Evolutionary conservation across 64 coral and sea anemone species (phyloP), one percentile per base, ranked within the genome.

Genomic region (Montipora efflorescens): DNA sequence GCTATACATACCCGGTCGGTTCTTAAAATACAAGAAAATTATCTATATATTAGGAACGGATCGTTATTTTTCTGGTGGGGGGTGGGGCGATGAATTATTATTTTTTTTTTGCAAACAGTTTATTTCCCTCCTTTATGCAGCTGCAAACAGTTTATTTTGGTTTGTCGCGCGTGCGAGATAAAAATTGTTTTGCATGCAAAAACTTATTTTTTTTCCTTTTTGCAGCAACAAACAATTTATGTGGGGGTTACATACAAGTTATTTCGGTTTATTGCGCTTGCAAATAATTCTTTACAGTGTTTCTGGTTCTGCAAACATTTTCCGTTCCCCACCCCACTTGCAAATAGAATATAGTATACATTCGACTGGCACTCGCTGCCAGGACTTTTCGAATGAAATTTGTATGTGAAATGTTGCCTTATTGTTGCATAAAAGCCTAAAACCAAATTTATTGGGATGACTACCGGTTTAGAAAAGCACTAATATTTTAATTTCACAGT

Each of bases 271-370:
- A 64, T 64, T 64, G 59, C 59, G 59, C 13, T 64, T 64, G 59
- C 59, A 64, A 64, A 64, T 64, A 64, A 7, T 64, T 64, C 59
- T 64, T 64, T 64, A 5, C 59, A 64, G 59, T 64, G 59, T 64
- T 57, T 57, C 53, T 57, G 53, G 53, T 57, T 78, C 22, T 78
- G 76, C 76, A 78, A 47, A 78, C 8, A 64, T 64, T 64, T 64
- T 64, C 59, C 69, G 15, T 72, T 72, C 69, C 69, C 19, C 69
- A 10, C 8, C 76, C 76, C 76, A 78, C 76, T 78, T 78, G 76
- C 76, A 78, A 78, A 78, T 78, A 78, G 76, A 78, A 25, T 78
- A 78, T 78, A 78, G 76, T 49, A 78, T 78, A 78, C 76, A 78
- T 78, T 78, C 76, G 46, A 48, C 45, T 78, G 43, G 76, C 76